Percentiles rank a stretch among this genome's conserved stretches.
These are phyloP conservation scores for Pao palembangensis DNA, from an alignment of 2,113 vertebrate genomes.

Conservation along the genomic window DNA sequence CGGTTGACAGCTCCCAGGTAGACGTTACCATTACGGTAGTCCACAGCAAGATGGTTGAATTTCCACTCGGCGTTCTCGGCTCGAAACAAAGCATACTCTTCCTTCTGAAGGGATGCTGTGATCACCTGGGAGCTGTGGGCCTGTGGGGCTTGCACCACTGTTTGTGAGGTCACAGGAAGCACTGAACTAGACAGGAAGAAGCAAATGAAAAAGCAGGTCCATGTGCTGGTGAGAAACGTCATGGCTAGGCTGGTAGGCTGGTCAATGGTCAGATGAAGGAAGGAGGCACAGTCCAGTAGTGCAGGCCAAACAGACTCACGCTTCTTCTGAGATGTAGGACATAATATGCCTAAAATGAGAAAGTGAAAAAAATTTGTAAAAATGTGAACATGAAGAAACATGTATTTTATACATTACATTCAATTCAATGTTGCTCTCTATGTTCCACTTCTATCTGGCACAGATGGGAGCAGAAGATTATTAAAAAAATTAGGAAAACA, in stretches of 20 bases:
- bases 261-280: constrained; percentile 50
- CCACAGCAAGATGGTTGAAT: constrained; percentile 96
- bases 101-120: constrained; percentile 71
- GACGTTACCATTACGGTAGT: constrained; percentile 91
- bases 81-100: constrained; percentile 82
- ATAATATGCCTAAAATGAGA: constrained; percentile 48
- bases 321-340: constrained; percentile 62
- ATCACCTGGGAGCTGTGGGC: constrained; percentile 71
- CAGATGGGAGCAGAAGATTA: constrained; percentile 27
- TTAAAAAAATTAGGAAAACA: constrained; percentile 30
- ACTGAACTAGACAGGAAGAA: constrained; percentile 80
- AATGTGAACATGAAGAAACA: background rate
- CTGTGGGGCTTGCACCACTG: constrained; percentile 73
- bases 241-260: constrained; percentile 67
- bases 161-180: constrained; percentile 52
- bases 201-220: constrained; percentile 83
- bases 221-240: constrained; percentile 78
- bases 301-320: constrained; percentile 68
- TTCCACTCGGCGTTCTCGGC: constrained; percentile 83
- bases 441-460: constrained; percentile 26
- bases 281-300: constrained; percentile 61
- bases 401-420: background rate
- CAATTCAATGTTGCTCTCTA: background rate
- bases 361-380: constrained; percentile 27
- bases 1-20: constrained; percentile 94